Evolutionary conservation across 2,113 vertebrate genomes (phyloP).

Genomic region (Tupaia tana): DNA sequence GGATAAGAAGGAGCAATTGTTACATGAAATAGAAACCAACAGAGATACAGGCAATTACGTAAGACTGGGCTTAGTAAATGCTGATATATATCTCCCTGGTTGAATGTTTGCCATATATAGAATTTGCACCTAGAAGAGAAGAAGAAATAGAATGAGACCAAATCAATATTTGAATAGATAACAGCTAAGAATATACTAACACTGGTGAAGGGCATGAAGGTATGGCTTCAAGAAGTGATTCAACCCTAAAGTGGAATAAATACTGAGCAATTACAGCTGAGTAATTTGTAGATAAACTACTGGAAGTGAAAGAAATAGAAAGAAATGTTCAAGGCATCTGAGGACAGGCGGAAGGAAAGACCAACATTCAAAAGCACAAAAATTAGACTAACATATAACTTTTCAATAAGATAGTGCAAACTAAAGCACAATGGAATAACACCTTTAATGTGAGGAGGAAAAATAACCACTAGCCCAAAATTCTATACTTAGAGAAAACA

Average conservation of each 20-base stretch:
- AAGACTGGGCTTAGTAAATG: neutral
- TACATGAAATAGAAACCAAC: neutral
- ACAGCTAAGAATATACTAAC: neutral
- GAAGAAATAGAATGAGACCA: neutral
- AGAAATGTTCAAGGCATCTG: neutral
- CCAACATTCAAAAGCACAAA: neutral
- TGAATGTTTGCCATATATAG: neutral
- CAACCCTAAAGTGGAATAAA: neutral
- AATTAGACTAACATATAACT: neutral
- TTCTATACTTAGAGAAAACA: neutral
- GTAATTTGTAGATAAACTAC: neutral
- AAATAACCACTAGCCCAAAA: neutral
- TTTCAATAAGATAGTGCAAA: neutral
- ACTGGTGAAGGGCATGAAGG: neutral
- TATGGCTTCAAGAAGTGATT: neutral
- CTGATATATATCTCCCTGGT: neutral
- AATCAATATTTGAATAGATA: neutral
- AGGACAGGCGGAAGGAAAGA: neutral
- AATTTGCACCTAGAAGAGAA: neutral
- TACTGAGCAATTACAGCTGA: neutral
- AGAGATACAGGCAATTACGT: neutral
- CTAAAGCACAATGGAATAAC: neutral
- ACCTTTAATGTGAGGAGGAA: neutral
- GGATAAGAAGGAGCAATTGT: neutral
- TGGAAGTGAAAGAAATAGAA: neutral